phyloP scores from a whole-genome alignment of 92 coral and sea anemone genomes.

The Palythoa grandis region DNA sequence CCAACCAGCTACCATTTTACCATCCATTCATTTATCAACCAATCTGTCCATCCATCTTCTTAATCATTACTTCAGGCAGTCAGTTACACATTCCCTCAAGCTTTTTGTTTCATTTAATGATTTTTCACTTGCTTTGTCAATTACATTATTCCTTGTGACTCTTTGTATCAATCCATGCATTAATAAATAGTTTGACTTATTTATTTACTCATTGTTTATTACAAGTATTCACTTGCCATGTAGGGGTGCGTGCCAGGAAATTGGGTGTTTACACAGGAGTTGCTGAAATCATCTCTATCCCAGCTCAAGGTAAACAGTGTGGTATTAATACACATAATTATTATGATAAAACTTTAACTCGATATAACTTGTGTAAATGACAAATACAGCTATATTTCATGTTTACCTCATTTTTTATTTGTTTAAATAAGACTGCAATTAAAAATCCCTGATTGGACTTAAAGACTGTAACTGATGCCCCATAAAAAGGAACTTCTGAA shows the following conservation, averaged over 20 bases:
- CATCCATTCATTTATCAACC: background rate
- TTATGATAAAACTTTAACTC: no score
- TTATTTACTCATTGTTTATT: background rate
- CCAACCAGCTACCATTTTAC: background rate
- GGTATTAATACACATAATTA: no score
- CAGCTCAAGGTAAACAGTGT: conserved; percentile 57
- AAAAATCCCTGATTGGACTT: no score
- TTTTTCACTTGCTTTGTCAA: background rate
- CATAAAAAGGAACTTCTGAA: no score
- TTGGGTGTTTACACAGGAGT: conserved; percentile 86
- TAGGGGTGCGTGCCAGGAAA: conserved; percentile 91
- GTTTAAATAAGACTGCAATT: no score
- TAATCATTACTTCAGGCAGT: background rate
- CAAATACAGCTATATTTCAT: no score
- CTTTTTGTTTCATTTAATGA: no score
- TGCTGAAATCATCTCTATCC: conserved; percentile 70
- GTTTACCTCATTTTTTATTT: no score
- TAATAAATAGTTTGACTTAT: no score
- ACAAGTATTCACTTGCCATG: background rate
- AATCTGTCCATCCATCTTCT: background rate
- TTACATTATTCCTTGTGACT: background rate
- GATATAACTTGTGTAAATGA: no score
- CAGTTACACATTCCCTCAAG: no score
- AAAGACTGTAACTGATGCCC: no score
- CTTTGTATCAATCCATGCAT: background rate